phyloP scores from a whole-genome alignment of 2,113 vertebrate species.

The Prinia subflava region DNA sequence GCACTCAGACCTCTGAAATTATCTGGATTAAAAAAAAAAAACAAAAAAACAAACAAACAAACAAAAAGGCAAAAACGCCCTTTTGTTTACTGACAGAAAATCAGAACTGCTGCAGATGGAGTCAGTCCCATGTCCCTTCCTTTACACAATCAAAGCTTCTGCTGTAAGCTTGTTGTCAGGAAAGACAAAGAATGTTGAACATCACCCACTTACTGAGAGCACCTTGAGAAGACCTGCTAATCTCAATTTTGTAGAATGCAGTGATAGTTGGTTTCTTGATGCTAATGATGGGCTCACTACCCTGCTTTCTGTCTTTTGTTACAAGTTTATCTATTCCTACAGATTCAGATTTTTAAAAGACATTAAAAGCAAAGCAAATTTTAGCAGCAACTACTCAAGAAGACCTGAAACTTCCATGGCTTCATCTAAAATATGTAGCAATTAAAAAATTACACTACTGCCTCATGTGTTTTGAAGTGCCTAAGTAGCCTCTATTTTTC shows the following conservation, averaged over 20 bases:
- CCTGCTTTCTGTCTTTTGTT: neutral
- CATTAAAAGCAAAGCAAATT: neutral
- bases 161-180: neutral
- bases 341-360: neutral
- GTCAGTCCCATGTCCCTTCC: neutral
- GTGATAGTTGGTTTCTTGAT: neutral
- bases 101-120: neutral
- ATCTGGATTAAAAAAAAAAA: neutral
- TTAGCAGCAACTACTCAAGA: neutral
- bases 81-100: neutral
- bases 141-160: neutral
- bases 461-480: neutral
- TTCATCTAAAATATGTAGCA: neutral
- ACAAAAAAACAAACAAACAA: neutral
- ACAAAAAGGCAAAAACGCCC: neutral
- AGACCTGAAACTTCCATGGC: neutral
- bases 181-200: neutral
- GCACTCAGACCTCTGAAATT: neutral
- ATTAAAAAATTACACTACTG: neutral
- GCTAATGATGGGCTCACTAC: neutral
- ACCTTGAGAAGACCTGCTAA: neutral
- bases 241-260: neutral
- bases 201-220: neutral
- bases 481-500: neutral
- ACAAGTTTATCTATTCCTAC: neutral